These are phyloP conservation scores for Cettia cetti DNA, from an alignment of 2,113 vertebrate genomes.

Conservation along the genomic window DNA sequence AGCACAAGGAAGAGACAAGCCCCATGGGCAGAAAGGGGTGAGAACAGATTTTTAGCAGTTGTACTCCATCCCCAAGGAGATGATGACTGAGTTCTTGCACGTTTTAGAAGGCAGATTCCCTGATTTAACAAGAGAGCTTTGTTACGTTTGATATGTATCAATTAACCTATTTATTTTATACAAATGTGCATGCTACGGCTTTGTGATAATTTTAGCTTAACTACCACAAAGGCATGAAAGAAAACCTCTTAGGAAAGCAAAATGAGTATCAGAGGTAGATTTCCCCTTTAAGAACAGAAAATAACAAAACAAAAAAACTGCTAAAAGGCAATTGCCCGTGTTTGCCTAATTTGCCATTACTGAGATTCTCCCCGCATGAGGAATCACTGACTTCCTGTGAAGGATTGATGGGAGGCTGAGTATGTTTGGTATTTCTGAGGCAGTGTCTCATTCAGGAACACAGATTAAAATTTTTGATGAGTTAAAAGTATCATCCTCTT, in stretches of 20 bases:
- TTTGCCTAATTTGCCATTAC: neutral
- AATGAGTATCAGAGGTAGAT: neutral
- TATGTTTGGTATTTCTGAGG: neutral
- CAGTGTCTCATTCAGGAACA: neutral
- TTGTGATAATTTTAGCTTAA: neutral
- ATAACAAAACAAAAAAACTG: neutral
- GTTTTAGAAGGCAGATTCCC: neutral
- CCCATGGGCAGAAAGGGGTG: neutral
- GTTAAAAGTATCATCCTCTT: neutral
- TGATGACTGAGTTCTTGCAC: neutral
- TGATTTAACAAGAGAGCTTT: neutral
- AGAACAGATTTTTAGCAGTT: neutral
- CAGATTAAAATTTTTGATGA: neutral
- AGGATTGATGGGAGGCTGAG: neutral
- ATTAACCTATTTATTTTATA: neutral
- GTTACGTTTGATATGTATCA: neutral
- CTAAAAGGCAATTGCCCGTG: neutral
- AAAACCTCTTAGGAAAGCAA: neutral
- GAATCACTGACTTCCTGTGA: neutral
- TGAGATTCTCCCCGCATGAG: neutral
- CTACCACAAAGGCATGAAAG: neutral
- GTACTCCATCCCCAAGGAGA: neutral
- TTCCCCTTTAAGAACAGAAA: neutral
- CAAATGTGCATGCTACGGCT: neutral
- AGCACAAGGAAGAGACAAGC: neutral